Base-by-base conservation (phyloP, 2,113 vertebrate species). In the Crocuta crocuta region DNA sequence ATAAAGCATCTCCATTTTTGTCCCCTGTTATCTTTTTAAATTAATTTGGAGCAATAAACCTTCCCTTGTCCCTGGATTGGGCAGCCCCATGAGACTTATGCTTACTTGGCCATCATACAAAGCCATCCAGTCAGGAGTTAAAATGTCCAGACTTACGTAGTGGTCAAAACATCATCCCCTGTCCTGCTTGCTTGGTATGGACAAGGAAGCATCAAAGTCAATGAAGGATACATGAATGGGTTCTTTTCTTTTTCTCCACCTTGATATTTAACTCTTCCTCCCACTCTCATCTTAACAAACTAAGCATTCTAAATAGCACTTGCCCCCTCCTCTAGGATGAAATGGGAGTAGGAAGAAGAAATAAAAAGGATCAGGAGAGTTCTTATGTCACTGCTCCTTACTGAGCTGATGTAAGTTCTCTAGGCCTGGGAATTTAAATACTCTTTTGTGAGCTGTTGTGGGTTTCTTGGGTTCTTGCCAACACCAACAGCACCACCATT, bases 401-500 rank as follows among this genome's bases (percentile, higher is more conserved):
- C 66, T 71, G 76, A 91, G 28, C 53, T 68, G 26, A 26, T 63
- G 9, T 84, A 65, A 85, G 48, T 71, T 80, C 1, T 85, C 39
- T n/a, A 26, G 16, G 26, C 23, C 35, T 84, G 23, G 12, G 26
- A 61, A 8, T 68, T 82, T 74, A 83, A 79, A 91, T 3, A 71
- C 15, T 74, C 11, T 76, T 48, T 66, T 17, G 28, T 28, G 53
- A 91, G n/a, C 35, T 43, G 23, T 19, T 91, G 31, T 78, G 50
- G 43, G 8, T 88, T 85, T 33, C 68, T 87, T 82, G n/a, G 26
- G 70, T 28, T 39, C 21, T 61, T 0, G 7, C 74, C 28, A 79
- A 19, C 24, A 63, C 4, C 5, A 21, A 8, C 0, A 10, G 4
- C 4, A 23, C 39, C 15, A 53, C 4, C 2, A 12, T 2, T 35